phyloP scores from a whole-genome alignment of 1,140 invertebrate genomes.

The Diploscapter pachys region DNA sequence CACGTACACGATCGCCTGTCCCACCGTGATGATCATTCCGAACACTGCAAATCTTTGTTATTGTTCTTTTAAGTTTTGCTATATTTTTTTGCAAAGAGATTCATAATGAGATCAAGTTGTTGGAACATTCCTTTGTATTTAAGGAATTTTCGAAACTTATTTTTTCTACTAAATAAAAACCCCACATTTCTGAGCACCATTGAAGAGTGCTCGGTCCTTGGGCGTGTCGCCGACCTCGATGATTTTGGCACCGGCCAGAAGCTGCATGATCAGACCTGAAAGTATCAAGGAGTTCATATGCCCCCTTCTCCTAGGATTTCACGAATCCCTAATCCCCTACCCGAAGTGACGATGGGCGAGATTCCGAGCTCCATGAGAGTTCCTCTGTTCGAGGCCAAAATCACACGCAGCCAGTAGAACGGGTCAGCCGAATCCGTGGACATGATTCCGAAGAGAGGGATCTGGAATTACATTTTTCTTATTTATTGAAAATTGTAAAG shows the following conservation, averaged over 20 bases:
- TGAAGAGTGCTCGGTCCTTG: constrained; percentile 96
- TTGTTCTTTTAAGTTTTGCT: constrained; percentile 58
- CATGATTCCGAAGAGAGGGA: constrained; percentile 81
- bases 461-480: background rate
- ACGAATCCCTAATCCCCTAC: too few relatives aligned
- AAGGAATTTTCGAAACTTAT: background rate
- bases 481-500: too few relatives aligned
- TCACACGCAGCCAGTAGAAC: constrained; percentile 99
- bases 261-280: constrained; percentile 92
- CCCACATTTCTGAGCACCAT: constrained; percentile 95
- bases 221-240: constrained; percentile 99
- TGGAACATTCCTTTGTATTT: background rate
- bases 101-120: background rate
- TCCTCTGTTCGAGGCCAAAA: constrained; percentile 91
- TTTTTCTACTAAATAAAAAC: constrained; percentile 53
- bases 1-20: constrained; percentile 99
- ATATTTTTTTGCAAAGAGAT: background rate
- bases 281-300: too few relatives aligned
- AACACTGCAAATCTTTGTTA: constrained; percentile 72
- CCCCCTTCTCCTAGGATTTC: too few relatives aligned
- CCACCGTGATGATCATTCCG: constrained; percentile 99
- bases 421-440: constrained; percentile 99
- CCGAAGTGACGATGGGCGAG: constrained; percentile 97
- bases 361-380: constrained; percentile 99
- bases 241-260: constrained; percentile 97